Base-by-base conservation (phyloP, 2,888 invertebrate species). In the Dynastes tityus region DNA sequence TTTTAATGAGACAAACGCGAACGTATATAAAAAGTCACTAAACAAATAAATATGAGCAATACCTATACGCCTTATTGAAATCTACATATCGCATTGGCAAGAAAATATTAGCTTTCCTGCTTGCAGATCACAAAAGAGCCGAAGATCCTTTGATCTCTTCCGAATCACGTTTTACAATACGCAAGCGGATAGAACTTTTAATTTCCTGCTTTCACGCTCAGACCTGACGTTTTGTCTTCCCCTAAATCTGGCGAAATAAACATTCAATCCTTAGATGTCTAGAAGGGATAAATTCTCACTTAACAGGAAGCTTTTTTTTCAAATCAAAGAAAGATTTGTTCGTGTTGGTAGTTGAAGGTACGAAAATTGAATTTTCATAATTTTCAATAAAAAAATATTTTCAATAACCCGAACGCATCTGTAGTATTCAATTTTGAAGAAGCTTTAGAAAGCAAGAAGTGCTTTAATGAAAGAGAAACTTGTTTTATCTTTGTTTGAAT, bases 131-230 rank as follows among this genome's bases (percentile, higher is more conserved):
- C 37, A 55, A 58, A 55, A 71, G 58, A 27, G 45, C 22, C 27
- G 45, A 49, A 49, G 45, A 55, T 68, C 71, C 71, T 71, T 58
- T 71, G 58, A 71, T 71, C 64, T 75, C 45, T 63, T 49, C 45
- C 51, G 32, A 61, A 64, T 64, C 75, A 51, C 63, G 51, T 75
- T 64, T 63, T 75, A 75, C 51, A 75, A 27, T 82, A 84, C 83
- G 84, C 85, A 83, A 82, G 82, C 82, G 84, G 84, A 85, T 85
- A 84, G 85, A 86, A 85, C 84, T 85, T 85, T 86, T 86, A 86
- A 86, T 86, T 86, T 86, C 86, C 86, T 86, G 86, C 84, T 82
- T 84, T 84, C 84, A 84, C 82, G 80, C 81, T 80, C 85, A 84
- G 80, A 82, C 81, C 75, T 79, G 67, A 67, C 49, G 49, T 45